Evolutionary conservation across 23 tunicate genomes (phyloP), one percentile per base, ranked within the genome.

Genomic region (Trididemnum clinides): DNA sequence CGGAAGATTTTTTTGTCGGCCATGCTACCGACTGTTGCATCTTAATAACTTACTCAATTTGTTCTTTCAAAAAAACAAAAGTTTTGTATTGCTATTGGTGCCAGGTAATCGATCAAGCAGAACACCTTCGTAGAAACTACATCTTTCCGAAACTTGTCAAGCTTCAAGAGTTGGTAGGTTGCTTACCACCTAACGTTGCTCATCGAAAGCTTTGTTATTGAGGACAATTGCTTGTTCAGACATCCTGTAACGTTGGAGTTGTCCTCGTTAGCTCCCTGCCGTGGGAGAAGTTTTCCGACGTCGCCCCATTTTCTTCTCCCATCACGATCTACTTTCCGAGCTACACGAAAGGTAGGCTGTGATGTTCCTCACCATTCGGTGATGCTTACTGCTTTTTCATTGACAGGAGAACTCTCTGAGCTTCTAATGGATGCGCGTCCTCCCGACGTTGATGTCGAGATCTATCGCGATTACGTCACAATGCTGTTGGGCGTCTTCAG

Each of bases 51-150:
- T n/a, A n/a, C n/a, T n/a, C n/a, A n/a, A n/a, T n/a, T n/a, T n/a
- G n/a, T n/a, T n/a, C n/a, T n/a, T n/a, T n/a, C n/a, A n/a, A n/a
- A n/a, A n/a, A n/a, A n/a, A n/a, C n/a, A n/a, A n/a, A n/a, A n/a
- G n/a, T n/a, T n/a, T n/a, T n/a, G n/a, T n/a, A n/a, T n/a, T n/a
- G n/a, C n/a, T 84, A n/a, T 34, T 57, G n/a, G n/a, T 77, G 34
- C n/a, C 28, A 92, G 97, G 66, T 92, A 51, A 81, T 94, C 32
- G 92, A 88, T 33, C 89, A 94, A 79, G 89, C 93, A 12, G 98
- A 94, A 25, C 0, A 72, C 34, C 78, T 94, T 3, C 58, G 94
- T 5, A 82, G 86, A 37, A 51, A 30, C 19, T 38, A 32, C 25
- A 32, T 88, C 3, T 32, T 94, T 6, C 90, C 92, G 4, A 88